phyloP scores from a whole-genome alignment of 2,113 vertebrate species.

The Rutilus rutilus region DNA sequence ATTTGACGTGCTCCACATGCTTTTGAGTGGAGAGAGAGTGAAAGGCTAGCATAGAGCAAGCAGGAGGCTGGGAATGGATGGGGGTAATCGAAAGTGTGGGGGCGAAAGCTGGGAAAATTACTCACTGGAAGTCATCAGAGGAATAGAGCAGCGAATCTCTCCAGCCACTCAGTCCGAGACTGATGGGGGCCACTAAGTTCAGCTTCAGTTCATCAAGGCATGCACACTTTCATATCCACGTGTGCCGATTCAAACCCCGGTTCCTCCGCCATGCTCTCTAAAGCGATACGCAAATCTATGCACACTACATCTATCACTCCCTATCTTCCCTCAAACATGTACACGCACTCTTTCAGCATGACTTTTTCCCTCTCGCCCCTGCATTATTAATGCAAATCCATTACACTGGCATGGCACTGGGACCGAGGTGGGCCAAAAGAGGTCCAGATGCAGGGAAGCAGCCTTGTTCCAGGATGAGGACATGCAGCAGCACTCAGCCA shows the following conservation, averaged over 20 bases:
- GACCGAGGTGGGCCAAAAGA: slow-evolving; percentile 12
- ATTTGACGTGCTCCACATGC: neutral
- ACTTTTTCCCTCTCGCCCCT: slow-evolving; percentile 6
- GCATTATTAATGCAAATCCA: slow-evolving; percentile 57
- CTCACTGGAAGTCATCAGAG: slow-evolving; percentile 34
- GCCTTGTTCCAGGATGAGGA: neutral
- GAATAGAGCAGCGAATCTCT: slow-evolving; percentile 38
- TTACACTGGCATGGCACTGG: slow-evolving; percentile 39
- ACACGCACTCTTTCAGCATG: slow-evolving; percentile 15
- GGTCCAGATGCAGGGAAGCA: neutral
- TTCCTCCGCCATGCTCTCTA: neutral
- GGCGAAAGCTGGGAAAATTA: slow-evolving; percentile 39
- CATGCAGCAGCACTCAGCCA: neutral
- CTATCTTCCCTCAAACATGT: slow-evolving; percentile 28
- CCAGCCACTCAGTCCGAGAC: neutral
- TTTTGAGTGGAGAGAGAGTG: slow-evolving; percentile 3
- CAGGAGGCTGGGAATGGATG: neutral
- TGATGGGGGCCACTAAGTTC: slow-evolving; percentile 27
- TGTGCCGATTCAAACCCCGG: neutral
- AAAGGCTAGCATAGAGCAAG: slow-evolving; percentile 45
- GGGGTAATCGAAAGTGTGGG: slow-evolving; percentile 39
- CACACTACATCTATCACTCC: slow-evolving; percentile 6
- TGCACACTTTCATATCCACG: slow-evolving; percentile 44
- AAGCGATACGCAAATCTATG: neutral
- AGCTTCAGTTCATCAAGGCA: slow-evolving; percentile 39